Conservation (phyloP, 2,113 vertebrate species). For the Oncorhynchus gorbuscha region DNA sequence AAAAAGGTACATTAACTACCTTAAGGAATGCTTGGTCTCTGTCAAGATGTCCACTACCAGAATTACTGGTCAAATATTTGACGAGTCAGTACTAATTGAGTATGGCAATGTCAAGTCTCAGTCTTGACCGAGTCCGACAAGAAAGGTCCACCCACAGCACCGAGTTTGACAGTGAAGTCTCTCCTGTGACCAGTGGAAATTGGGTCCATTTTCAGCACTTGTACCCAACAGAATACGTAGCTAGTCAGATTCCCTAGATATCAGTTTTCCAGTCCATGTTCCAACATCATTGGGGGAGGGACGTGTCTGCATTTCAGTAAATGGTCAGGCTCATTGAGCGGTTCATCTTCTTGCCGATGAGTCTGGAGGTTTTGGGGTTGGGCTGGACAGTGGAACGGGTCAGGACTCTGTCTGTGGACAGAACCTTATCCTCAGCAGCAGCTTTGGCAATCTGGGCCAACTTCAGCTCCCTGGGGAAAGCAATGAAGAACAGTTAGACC, state of each 20-base stretch:
- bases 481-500: constrained; percentile 27
- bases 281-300: constrained; percentile 42
- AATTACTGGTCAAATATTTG: background rate
- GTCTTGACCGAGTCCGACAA: background rate
- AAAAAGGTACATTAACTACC: constrained; percentile 34
- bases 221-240: constrained; percentile 51
- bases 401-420: constrained; percentile 86
- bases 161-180: background rate
- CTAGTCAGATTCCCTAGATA: constrained; percentile 21
- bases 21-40: background rate
- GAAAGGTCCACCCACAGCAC: background rate
- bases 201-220: constrained; percentile 16
- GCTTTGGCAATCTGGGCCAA: constrained; percentile 95
- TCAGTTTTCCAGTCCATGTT: constrained; percentile 12
- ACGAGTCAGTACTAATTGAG: background rate
- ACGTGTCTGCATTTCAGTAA: constrained; percentile 74
- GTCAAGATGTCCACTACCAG: background rate
- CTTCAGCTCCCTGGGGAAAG: constrained; percentile 86
- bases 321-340: constrained; percentile 95
- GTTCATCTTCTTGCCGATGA: constrained; percentile 97
- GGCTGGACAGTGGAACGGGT: constrained; percentile 89
- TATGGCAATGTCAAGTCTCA: background rate
- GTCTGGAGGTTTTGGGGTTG: constrained; percentile 80
- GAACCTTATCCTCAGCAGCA: constrained; percentile 88
- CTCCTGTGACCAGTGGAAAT: constrained; percentile 4